These are phyloP conservation scores for Melieria picta DNA, from an alignment of 2,888 invertebrate genomes.

Conservation along the genomic window DNA sequence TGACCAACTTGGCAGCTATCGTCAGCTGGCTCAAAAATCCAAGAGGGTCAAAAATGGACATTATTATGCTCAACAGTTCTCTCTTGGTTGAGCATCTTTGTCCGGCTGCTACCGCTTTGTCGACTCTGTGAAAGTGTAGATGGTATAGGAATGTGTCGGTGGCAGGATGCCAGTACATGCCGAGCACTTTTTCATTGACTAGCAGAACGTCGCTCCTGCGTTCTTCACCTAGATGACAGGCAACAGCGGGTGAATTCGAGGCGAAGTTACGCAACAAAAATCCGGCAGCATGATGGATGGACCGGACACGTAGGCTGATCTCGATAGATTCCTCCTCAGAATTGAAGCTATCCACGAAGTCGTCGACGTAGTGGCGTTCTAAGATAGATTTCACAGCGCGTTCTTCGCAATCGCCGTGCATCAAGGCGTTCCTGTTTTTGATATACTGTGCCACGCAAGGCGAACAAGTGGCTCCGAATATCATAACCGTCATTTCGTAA, in stretches of 20 bases:
- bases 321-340: constrained; percentile 27
- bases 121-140: neutral
- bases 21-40: neutral
- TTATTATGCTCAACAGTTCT: neutral
- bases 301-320: constrained; percentile 25
- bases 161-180: constrained; percentile 3
- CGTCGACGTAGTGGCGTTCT: neutral
- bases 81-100: neutral
- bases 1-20: neutral
- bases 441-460: constrained; percentile 39
- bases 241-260: neutral
- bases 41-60: constrained; percentile 1
- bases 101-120: neutral
- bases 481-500: constrained; percentile 40
- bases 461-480: constrained; percentile 42
- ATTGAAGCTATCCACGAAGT: constrained; percentile 16
- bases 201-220: too few relatives aligned
- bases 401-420: constrained; percentile 8
- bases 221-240: neutral
- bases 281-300: constrained; percentile 13
- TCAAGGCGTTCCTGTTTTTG: constrained; percentile 36
- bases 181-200: neutral
- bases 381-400: constrained; percentile 34
- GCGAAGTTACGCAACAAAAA: neutral
- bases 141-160: neutral